Evolutionary conservation across 53 echinoderm and acorn worm species (phyloP).

Genomic region (Holothuria leucospilota): DNA sequence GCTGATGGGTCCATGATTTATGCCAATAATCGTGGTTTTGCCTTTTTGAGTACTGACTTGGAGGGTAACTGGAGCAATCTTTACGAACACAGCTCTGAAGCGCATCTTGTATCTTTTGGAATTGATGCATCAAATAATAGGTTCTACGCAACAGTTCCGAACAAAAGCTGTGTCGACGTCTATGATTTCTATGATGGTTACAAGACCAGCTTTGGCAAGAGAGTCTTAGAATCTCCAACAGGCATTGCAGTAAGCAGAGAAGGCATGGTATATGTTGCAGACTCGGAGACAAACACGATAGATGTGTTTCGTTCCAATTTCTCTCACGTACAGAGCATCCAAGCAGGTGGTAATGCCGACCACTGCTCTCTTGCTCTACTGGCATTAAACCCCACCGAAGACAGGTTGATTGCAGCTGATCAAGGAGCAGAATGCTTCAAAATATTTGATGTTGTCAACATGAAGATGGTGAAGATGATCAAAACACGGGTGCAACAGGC

Average conservation of each 20-base stretch:
- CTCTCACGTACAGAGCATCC: background rate
- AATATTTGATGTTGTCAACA: background rate
- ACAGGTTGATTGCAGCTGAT: constrained; percentile 16
- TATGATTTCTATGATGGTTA: background rate
- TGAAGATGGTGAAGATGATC: constrained; percentile 8
- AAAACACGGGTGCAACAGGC: constrained; percentile 13
- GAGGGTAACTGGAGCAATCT: too few species aligned
- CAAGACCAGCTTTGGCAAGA: constrained; percentile 12
- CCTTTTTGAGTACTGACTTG: too few species aligned
- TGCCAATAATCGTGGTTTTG: too few species aligned
- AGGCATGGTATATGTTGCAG: constrained; percentile 29
- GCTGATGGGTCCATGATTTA: too few species aligned
- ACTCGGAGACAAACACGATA: background rate
- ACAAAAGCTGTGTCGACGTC: constrained; percentile 6
- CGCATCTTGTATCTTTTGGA: background rate
- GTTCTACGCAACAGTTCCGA: background rate
- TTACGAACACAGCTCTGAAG: too few species aligned
- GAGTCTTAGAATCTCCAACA: constrained; percentile 5
- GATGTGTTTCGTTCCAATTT: constrained; percentile 2
- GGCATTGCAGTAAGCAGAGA: constrained; percentile 1
- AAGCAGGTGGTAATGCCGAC: background rate
- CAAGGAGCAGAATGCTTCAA: background rate
- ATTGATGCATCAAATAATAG: background rate
- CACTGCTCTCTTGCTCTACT: background rate
- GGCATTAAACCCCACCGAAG: constrained; percentile 6